A percentile compares a stretch with the other conserved stretches of the same genome.
These are phyloP conservation scores for Phoeniculus purpureus DNA, from an alignment of 2,797 vertebrate species.

Conservation along the genomic window DNA sequence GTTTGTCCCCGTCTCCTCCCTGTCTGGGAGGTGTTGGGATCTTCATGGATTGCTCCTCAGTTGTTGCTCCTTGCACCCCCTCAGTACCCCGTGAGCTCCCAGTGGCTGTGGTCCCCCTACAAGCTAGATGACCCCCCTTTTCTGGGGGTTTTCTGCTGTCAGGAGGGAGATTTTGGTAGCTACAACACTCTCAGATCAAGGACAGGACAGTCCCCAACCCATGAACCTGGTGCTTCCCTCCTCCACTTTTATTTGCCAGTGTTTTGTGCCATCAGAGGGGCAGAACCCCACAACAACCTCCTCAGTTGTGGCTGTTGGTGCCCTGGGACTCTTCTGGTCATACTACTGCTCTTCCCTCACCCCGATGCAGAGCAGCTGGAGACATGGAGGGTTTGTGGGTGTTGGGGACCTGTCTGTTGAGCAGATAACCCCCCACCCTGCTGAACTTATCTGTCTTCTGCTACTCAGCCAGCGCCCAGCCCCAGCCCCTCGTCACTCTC, in stretches of 20 bases:
- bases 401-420: background rate
- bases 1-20: background rate
- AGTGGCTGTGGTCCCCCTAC: background rate
- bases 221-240: background rate
- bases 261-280: background rate
- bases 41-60: background rate
- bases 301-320: fast-evolving
- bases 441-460: background rate
- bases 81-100: background rate
- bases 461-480: background rate
- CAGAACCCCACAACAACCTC: background rate
- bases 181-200: background rate
- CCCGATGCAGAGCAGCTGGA: fast-evolving
- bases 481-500: background rate
- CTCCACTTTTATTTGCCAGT: fast-evolving
- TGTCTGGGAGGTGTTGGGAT: background rate
- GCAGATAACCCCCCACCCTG: background rate
- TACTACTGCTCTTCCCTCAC: background rate
- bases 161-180: background rate
- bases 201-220: fast-evolving
- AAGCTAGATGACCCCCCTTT: background rate
- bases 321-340: no score
- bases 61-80: fast-evolving
- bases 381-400: fast-evolving
- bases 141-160: fast-evolving